Base-by-base conservation (phyloP, 2,888 invertebrate species). In the Nowickia ferox region DNA sequence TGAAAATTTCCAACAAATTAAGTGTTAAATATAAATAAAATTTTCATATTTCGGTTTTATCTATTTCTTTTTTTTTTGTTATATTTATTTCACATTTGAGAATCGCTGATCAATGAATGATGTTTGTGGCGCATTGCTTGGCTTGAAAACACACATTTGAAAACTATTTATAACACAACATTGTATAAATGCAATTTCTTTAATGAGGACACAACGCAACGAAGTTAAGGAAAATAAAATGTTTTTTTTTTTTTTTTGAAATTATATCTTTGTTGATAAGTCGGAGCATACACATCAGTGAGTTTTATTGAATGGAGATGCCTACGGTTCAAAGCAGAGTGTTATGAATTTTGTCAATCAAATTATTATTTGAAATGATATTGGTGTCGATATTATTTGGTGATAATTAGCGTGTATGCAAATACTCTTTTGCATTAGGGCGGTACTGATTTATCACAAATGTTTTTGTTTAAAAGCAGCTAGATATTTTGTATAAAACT, bases 121-220 rank as follows among this genome's bases (percentile, higher is more conserved):
- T 51, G 42, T 38, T 30, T 6, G 19, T 72, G 48, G 30, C 46
- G 69, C 10, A 13, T 59, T 40, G 69, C 38, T 53, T 10, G 5
- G 57, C 40, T 38, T 46, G 48, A 15, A 48, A 22, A 42, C 68
- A 15, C 30, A 13, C 59, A 82, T 75, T 55, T 57, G 19, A 22
- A 63, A 69, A 76, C 57, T 66, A 74, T 80, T 66, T 66, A 74
- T 48, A 72, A 80, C 19, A 38, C 61, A 82, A 76, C 75, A 76
- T 82, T 82, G 76, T 76, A 57, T 19, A 44, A 59, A 63, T 71
- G 15, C 30, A 65, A 40, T 66, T 57, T 17, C 3, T 66, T 74
- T 66, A 81, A 81, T 74, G 80, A 74, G 80, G 59, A 66, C 74
- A 66, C 68, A 51, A 53, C 51, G 17, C 59, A 69, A 61, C 22